A percentile compares a stretch with the other conserved stretches of the same genome.
Evolutionary conservation across 2,888 invertebrate species (phyloP).

Genomic region (Zeuzera pyrina): DNA sequence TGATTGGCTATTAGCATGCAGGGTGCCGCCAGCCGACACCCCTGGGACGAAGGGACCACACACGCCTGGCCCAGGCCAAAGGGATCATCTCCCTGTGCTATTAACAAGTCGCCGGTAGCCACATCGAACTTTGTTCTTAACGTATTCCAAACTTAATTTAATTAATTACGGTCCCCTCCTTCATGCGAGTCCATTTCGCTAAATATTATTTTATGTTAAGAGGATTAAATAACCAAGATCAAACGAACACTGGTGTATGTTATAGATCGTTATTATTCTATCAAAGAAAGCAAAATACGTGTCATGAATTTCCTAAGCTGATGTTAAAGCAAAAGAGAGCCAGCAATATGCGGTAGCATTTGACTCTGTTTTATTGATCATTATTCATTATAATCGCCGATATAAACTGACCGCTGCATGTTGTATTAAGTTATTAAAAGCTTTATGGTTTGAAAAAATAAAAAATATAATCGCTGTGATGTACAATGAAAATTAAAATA

Average conservation of each 20-base stretch:
- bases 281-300: slow-evolving; percentile 34
- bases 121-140: slow-evolving; percentile 57
- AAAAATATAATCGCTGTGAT: too few species aligned
- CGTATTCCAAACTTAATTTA: slow-evolving; percentile 68
- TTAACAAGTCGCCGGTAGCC: slow-evolving; percentile 60
- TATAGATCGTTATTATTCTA: slow-evolving; percentile 22
- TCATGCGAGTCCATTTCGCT: slow-evolving; percentile 48
- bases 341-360: slow-evolving; percentile 37
- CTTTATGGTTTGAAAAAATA: too few species aligned
- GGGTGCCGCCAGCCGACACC: slow-evolving; percentile 39
- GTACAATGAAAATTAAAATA: too few species aligned
- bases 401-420: slow-evolving; percentile 39
- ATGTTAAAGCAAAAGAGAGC: slow-evolving; percentile 20
- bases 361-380: slow-evolving; percentile 53
- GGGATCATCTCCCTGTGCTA: slow-evolving; percentile 60
- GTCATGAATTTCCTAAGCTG: slow-evolving; percentile 24
- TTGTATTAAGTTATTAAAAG: slow-evolving; percentile 51
- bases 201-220: slow-evolving; percentile 54
- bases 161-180: slow-evolving; percentile 61
- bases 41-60: slow-evolving; percentile 34
- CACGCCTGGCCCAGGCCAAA: slow-evolving; percentile 22
- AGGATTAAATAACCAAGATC: slow-evolving; percentile 48
- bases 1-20: slow-evolving; percentile 70
- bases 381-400: slow-evolving; percentile 55
- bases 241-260: slow-evolving; percentile 35